Conservation (phyloP, 1,140 invertebrate species). For the Saccostrea glomerata region DNA sequence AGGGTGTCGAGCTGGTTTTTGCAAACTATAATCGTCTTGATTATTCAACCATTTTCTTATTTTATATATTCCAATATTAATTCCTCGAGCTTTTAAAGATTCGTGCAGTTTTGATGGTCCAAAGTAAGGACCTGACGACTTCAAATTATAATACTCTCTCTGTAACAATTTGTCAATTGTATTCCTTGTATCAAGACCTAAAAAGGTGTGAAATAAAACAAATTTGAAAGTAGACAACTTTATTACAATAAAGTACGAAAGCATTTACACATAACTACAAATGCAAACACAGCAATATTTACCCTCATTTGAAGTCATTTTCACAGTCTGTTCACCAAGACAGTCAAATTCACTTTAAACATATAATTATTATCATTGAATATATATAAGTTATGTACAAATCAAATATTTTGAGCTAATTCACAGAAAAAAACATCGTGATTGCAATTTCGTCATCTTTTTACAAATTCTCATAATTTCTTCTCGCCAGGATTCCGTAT, state of each 20-base stretch:
- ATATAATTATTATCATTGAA: not conserved
- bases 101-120: no score
- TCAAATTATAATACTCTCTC: not conserved
- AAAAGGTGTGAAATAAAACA: not conserved
- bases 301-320: not conserved
- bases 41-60: conserved; percentile 43
- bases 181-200: not conserved
- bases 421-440: not conserved
- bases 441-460: not conserved
- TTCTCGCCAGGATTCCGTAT: not conserved
- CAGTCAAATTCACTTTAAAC: not conserved
- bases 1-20: conserved; percentile 18
- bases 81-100: no score
- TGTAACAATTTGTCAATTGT: not conserved
- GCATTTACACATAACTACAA: not conserved
- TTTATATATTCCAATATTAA: conserved; percentile 15
- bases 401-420: not conserved
- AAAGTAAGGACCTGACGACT: no score
- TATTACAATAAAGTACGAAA: not conserved
- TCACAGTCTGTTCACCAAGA: not conserved
- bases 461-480: not conserved
- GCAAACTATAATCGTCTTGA: conserved; percentile 46
- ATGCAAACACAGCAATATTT: not conserved
- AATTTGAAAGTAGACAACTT: not conserved
- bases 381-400: not conserved